phyloP scores from a whole-genome alignment of 2,888 invertebrate genomes.

The Hydriomena furcata region DNA sequence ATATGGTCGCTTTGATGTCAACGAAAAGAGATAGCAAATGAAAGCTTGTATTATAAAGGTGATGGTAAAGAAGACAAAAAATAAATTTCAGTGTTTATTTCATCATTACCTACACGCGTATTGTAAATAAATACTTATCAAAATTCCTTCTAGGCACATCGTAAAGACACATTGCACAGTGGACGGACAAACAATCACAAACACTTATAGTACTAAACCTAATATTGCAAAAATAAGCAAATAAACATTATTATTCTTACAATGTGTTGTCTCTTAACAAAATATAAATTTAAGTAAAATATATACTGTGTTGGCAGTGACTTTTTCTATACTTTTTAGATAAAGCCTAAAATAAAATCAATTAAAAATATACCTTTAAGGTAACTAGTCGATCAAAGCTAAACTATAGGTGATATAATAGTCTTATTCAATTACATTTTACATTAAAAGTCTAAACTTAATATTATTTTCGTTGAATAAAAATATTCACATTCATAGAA shows the following conservation, averaged over 20 bases:
- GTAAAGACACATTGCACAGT: constrained; percentile 58
- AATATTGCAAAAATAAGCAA: too few relatives aligned
- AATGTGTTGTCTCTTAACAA: background rate
- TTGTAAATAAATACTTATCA: constrained; percentile 54
- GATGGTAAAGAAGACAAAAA: background rate
- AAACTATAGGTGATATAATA: constrained; percentile 2
- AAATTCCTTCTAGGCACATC: constrained; percentile 51
- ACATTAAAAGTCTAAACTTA: background rate
- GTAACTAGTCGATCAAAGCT: constrained; percentile 31
- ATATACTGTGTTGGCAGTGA: constrained; percentile 16
- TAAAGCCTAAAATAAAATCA: background rate
- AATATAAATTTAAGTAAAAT: background rate
- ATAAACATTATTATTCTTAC: too few relatives aligned
- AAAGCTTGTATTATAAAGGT: too few relatives aligned
- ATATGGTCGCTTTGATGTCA: too few relatives aligned
- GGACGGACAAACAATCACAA: constrained; percentile 77
- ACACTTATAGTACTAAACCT: constrained; percentile 42
- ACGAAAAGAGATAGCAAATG: too few relatives aligned
- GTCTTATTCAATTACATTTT: too few relatives aligned
- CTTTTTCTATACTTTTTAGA: background rate
- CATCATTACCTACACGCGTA: constrained; percentile 17
- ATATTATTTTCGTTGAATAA: constrained; percentile 18
- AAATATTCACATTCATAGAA: constrained; percentile 14
- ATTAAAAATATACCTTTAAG: constrained; percentile 16
- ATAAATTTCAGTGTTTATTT: constrained; percentile 30